Base-by-base conservation (phyloP, 2,797 vertebrate genomes). In the Cottoperca gobio region DNA sequence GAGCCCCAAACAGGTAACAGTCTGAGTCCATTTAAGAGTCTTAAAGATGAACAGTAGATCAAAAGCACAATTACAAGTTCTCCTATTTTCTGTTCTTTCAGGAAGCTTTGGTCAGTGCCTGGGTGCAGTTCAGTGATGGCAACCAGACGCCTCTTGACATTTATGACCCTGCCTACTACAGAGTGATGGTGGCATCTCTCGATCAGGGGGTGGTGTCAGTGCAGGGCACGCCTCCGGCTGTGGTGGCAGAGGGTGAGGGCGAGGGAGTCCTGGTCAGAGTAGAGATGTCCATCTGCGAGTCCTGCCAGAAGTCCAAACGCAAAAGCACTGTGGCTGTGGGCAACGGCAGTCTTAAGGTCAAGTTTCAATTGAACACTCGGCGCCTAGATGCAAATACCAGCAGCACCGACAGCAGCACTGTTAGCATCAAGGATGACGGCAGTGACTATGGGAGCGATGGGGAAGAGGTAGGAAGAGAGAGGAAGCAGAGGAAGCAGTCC, bases 121-220 rank as follows among this genome's bases (percentile, higher is more conserved):
- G 97, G 97, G 89, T 99, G 70, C 96, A 97, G 83, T 99, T 98
- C 94, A 99, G 96, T 0, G 97, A 99, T 0, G 97, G 96, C 7
- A 96, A 95, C 9, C 95, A 96, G 86, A 96, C 96, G 3, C 97
- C 97, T 2, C 87, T 99, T 86, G 96, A 99, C 63, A 94, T 98
- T 66, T 99, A 97, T 16, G 96, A 97, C 28, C 86, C 94, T 10
- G 90, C 95, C 53, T 95, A 93, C 90, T 98, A 96, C 91, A 94
- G 94, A 24, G 17, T 98, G 82, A 84, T 90, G 1, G 94, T 95
- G 70, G 96, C 95, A 0, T 98, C 97, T 19, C 89, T 97, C 64
- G 96, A 99, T 39, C 94, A 96, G 86, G 95, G 94, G 0, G 96
- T 98, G 70, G 95, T 98, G 53, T 96, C 96, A 2, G 85, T 97